Evolutionary conservation across 1,140 invertebrate genomes (phyloP).

Genomic region (Drosophila littoralis): DNA sequence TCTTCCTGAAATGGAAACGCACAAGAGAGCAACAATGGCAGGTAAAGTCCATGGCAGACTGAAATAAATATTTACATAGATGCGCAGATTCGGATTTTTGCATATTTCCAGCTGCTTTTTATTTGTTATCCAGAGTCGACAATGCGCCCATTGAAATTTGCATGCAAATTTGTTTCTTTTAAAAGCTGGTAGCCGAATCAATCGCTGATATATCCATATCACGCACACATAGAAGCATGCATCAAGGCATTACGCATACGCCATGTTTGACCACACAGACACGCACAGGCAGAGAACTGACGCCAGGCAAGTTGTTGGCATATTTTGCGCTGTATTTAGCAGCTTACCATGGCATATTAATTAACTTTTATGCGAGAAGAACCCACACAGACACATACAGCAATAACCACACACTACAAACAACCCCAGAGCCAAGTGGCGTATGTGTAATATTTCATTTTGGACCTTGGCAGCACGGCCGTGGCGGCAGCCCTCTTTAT

Average conservation of each 20-base stretch:
- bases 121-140: constrained; percentile 33
- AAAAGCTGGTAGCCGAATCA: constrained; percentile 43
- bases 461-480: constrained; percentile 48
- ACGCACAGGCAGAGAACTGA: constrained; percentile 39
- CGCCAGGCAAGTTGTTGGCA: constrained; percentile 52
- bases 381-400: constrained; percentile 10
- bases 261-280: constrained; percentile 19
- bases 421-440: constrained; percentile 30
- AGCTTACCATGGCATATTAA: constrained; percentile 76
- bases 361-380: constrained; percentile 74
- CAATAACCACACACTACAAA: constrained; percentile 9
- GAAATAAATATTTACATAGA: constrained; percentile 73
- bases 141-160: constrained; percentile 73
- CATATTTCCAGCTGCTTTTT: constrained; percentile 47
- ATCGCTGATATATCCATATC: constrained; percentile 59
- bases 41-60: constrained; percentile 50
- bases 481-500: constrained; percentile 40
- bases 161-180: constrained; percentile 72
- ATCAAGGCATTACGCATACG: constrained; percentile 61
- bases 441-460: constrained; percentile 79
- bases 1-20: constrained; percentile 19
- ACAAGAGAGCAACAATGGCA: constrained; percentile 57
- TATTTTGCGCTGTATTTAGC: constrained; percentile 76
- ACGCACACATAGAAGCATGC: constrained; percentile 11
- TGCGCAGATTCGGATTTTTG: constrained; percentile 62